phyloP scores from a whole-genome alignment of 1,140 invertebrate genomes.

The Neodiprion fabricii region DNA sequence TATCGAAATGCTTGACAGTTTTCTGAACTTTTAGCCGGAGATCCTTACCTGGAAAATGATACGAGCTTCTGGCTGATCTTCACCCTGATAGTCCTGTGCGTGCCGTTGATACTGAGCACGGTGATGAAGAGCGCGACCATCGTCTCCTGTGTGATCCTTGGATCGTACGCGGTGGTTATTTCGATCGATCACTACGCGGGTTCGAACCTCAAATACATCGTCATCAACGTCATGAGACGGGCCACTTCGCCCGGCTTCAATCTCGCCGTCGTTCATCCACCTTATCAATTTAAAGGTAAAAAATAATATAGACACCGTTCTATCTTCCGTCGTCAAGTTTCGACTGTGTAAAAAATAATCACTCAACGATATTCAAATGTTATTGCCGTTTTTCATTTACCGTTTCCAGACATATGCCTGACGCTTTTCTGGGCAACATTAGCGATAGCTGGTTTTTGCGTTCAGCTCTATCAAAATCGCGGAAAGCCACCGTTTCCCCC shows the following conservation, averaged over 20 bases:
- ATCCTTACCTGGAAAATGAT: conserved; percentile 62
- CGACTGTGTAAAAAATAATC: not conserved
- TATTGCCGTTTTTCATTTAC: conserved; percentile 19
- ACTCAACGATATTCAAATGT: not conserved
- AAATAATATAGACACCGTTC: conserved; percentile 22
- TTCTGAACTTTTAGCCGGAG: conserved; percentile 63
- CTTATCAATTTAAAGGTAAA: conserved; percentile 69
- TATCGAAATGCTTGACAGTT: too few relatives aligned
- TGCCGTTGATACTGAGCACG: conserved; percentile 61
- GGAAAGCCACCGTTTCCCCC: conserved; percentile 67
- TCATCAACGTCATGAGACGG: conserved; percentile 71
- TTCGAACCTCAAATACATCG: conserved; percentile 72
- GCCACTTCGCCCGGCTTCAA: conserved; percentile 66
- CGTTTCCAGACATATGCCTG: conserved; percentile 65
- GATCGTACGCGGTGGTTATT: conserved; percentile 68
- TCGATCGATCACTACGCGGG: conserved; percentile 71
- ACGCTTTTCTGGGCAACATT: conserved; percentile 63
- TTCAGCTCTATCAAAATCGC: conserved; percentile 62
- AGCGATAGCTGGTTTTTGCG: conserved; percentile 56
- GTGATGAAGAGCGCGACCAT: conserved; percentile 67
- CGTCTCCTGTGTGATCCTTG: conserved; percentile 67
- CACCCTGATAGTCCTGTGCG: conserved; percentile 58
- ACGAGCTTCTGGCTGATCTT: conserved; percentile 71
- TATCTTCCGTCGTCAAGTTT: conserved; percentile 11
- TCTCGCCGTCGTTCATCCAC: conserved; percentile 66